These are phyloP conservation scores for Sarcophilus harrisii DNA, from an alignment of 2,797 vertebrate genomes.

Conservation along the genomic window DNA sequence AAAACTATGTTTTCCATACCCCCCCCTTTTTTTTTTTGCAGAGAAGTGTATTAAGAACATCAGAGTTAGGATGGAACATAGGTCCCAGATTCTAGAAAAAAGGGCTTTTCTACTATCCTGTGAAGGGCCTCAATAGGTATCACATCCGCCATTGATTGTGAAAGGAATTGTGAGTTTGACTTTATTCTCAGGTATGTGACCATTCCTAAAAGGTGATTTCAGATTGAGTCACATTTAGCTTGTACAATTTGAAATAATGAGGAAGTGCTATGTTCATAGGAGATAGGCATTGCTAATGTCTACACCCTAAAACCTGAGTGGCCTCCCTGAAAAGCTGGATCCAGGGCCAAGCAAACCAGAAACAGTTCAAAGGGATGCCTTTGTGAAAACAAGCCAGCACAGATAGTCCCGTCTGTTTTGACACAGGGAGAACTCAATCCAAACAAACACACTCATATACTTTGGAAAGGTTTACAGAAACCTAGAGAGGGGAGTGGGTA, in stretches of 20 bases:
- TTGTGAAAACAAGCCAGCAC: not conserved
- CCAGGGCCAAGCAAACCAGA: not conserved
- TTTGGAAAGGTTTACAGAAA: not conserved
- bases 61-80: not conserved
- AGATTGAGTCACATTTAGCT: not conserved
- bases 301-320: not conserved
- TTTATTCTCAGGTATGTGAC: not conserved
- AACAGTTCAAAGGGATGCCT: not conserved
- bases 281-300: not conserved
- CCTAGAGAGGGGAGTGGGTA: not conserved
- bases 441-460: not conserved
- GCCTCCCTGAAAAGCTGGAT: not conserved
- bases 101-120: not conserved
- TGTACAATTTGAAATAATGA: not conserved
- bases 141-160: not conserved
- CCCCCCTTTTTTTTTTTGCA: not conserved
- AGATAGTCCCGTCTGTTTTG: slow-evolving; percentile 3
- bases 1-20: not conserved
- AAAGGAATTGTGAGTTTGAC: not conserved
- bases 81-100: not conserved
- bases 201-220: not conserved
- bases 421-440: not conserved
- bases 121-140: not conserved
- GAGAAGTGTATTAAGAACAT: not conserved
- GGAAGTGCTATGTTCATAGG: not conserved